A percentile compares a stretch with the other conserved stretches of the same genome.
These are phyloP conservation scores for Tricholauxania praeusta DNA, from an alignment of 2,888 invertebrate species.

Conservation along the genomic window DNA sequence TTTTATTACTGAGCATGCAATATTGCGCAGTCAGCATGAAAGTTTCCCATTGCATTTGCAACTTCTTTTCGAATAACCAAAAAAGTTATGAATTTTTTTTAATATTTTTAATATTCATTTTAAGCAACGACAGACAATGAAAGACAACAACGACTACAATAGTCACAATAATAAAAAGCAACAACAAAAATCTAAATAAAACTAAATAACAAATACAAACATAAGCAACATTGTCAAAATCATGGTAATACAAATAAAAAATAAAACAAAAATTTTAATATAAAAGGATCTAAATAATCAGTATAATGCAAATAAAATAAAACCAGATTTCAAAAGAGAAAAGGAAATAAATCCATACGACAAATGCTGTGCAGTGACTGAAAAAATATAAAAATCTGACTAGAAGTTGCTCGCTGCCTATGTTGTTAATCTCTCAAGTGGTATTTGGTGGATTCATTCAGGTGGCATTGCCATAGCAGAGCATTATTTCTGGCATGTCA, in stretches of 20 bases:
- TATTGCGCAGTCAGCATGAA: no score
- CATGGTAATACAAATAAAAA: constrained; percentile 34
- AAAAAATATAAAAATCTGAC: no score
- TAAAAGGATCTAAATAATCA: constrained; percentile 40
- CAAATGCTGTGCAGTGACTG: no score
- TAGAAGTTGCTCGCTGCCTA: constrained; percentile 48
- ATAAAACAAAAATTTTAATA: constrained; percentile 29
- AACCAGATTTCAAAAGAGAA: constrained; percentile 30
- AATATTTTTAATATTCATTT: constrained; percentile 36
- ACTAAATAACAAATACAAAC: constrained; percentile 18
- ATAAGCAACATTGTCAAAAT: constrained; percentile 33
- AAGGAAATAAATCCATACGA: no score
- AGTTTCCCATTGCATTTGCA: no score
- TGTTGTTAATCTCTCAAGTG: constrained; percentile 66
- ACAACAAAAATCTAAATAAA: background rate
- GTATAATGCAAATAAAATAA: constrained; percentile 44
- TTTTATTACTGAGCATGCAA: no score
- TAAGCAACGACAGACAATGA: constrained; percentile 29
- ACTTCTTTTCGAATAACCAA: background rate
- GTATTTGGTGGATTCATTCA: constrained; percentile 38
- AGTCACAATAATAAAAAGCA: background rate
- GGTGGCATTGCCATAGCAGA: background rate
- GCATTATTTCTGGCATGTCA: no score
- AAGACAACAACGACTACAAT: constrained; percentile 4
- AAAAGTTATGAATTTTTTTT: constrained; percentile 15